Conservation (phyloP, 2,888 invertebrate genomes). For the Polydrusus cervinus region DNA sequence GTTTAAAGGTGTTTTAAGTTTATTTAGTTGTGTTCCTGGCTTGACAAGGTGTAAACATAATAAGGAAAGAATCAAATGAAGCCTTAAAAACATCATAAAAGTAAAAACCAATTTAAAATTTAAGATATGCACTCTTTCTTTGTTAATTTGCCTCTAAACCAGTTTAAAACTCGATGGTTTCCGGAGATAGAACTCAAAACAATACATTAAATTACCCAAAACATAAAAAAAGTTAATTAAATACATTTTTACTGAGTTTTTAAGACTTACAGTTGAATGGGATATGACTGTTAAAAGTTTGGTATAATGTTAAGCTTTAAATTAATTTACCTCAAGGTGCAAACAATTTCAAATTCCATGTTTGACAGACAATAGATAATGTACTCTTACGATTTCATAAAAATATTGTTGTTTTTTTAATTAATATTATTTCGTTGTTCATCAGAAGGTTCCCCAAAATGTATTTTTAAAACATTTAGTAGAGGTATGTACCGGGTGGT, state of each 20-base stretch:
- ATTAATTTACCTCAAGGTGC: neutral
- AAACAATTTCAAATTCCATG: neutral
- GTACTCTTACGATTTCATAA: too few species aligned
- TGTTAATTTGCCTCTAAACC: neutral
- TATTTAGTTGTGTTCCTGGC: neutral
- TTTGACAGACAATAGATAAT: neutral
- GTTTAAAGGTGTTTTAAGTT: neutral
- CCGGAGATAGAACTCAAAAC: neutral
- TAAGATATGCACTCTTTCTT: neutral
- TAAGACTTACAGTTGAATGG: neutral
- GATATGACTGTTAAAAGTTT: neutral
- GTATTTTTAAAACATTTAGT: too few species aligned
- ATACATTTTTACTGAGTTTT: neutral
- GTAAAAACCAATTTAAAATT: neutral
- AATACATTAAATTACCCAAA: neutral
- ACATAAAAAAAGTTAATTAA: constrained; percentile 8
- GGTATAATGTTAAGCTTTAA: neutral
- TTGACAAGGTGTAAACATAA: neutral
- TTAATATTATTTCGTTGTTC: too few species aligned
- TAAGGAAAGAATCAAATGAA: neutral
- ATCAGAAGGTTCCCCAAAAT: too few species aligned
- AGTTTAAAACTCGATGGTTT: neutral
- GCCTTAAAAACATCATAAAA: neutral
- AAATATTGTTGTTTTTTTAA: too few species aligned
- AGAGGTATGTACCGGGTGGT: too few species aligned